phyloP scores from a whole-genome alignment of 1,140 invertebrate genomes.

The Drosophila virilis region DNA sequence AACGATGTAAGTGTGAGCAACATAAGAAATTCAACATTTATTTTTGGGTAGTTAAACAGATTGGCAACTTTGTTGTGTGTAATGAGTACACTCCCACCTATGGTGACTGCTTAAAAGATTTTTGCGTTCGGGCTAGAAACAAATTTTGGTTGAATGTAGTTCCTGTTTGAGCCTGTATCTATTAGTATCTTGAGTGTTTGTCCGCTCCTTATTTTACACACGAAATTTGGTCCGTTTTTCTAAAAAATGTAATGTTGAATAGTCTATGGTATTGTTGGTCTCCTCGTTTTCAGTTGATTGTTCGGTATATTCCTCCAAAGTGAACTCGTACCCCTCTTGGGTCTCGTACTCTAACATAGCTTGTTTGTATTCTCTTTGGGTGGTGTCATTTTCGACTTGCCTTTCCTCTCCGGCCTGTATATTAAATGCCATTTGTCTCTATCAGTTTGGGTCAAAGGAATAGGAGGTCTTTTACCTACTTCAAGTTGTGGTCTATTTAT shows the following conservation, averaged over 20 bases:
- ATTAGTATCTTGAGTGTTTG: too few species aligned
- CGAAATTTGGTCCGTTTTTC: slow-evolving; percentile 41
- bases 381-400: neutral
- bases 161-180: slow-evolving; percentile 41
- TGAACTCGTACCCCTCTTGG: neutral
- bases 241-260: slow-evolving; percentile 43
- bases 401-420: neutral
- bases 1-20: slow-evolving; percentile 16
- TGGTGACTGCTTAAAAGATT: too few species aligned
- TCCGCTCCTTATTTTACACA: slow-evolving; percentile 10
- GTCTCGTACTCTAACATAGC: too few species aligned
- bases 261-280: neutral
- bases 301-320: neutral
- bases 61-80: too few species aligned
- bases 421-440: slow-evolving; percentile 3
- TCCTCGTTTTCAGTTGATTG: too few species aligned
- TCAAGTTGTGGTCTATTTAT: slow-evolving; percentile 26
- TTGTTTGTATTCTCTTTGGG: too few species aligned
- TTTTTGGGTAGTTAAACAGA: too few species aligned
- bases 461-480: slow-evolving; percentile 10
- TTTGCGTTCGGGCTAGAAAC: too few species aligned
- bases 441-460: neutral
- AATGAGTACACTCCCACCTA: too few species aligned
- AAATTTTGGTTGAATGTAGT: slow-evolving; percentile 45
- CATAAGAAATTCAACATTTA: too few species aligned